Evolutionary conservation across 2,113 vertebrate species (phyloP), one percentile per base, ranked within the genome.

Genomic region (Syrrhaptes paradoxus): DNA sequence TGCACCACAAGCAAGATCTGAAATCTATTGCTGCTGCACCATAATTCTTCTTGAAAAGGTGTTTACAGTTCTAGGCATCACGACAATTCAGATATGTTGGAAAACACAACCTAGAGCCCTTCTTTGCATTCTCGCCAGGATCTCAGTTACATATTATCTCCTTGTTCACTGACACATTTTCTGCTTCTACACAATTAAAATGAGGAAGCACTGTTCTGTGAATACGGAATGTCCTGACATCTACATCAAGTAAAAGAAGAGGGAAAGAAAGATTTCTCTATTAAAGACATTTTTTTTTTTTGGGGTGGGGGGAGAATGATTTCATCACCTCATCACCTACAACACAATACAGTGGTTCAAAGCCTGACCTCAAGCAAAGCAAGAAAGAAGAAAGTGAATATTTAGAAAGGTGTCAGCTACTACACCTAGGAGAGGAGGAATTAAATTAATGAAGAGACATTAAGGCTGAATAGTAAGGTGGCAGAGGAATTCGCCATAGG

Each of bases 391-490:
- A 86, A 96, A 91, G 59, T 74, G 72, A 95, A 90, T 81, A 49
- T 5, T 61, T 73, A 86, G 90, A 85, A 57, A 26, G 29, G 72
- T 57, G 62, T 90, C 90, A 78, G 88, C 76, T 93, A 32, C 85
- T 68, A 49, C n/a, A 94, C 52, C 75, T 61, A 45, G 36, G 55
- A 90, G 87, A 84, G 85, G 62, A 83, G 52, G 34, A 71, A 89
- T 90, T 83, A 85, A 84, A 72, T 72, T 57, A 93, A 93, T 77
- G 63, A 81, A 89, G 62, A 78, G 73, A 95, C 94, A 96, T 89
- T 83, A 91, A 85, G 83, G 45, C 76, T 91, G 84, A 92, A 79
- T 82, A 87, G 61, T 82, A 80, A 94, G 77, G 58, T 2, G 9
- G 59, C 41, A 48, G 32, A 67, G 68, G 46, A 90, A 82, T 57